Evolutionary conservation across 2,113 vertebrate genomes (phyloP), one percentile per base, ranked within the genome.

Genomic region (Columbina picui): DNA sequence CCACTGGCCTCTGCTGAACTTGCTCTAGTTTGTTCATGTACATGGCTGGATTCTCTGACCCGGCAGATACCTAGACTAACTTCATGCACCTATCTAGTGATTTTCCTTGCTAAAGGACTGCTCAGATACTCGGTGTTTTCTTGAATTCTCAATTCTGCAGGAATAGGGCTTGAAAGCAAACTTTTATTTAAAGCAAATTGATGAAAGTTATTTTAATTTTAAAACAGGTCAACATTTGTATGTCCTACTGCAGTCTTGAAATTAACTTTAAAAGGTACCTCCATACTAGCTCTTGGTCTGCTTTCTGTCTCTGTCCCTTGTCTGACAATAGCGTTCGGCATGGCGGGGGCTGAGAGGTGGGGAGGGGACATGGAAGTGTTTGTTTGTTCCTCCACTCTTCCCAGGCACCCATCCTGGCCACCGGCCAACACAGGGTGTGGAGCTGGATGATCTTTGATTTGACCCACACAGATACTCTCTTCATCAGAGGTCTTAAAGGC

Each of bases 391-490:
- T 87, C n/a, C 0, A 2, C 16, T 60, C 6, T 21, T 78, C 38
- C 39, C 34, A 21, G 49, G 49, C 25, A 55, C 21, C 47, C 26
- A 3, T 11, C 32, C 14, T 9, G 26, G 57, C 39, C 27, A 2
- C 38, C 20, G 71, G 7, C 52, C 0, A 0, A 16, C 47, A 16
- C 16, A 4, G 22, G 22, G 7, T 26, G 7, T 3, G 19, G 50
- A 64, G 36, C 26, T 45, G 47, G 57, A 38, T 16, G 21, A 22
- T 23, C 56, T 57, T 70, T 43, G 21, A 10, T 83, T 70, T 79
- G 30, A 70, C 15, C 41, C 67, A 41, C 14, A 14, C 9, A 14
- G 38, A 36, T 34, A 8, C 15, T 63, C 11, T 70, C 53, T 74
- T 59, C 41, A 59, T 65, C 43, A 45, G 43, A 45, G 43, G 18